phyloP scores from a whole-genome alignment of 2,888 invertebrate genomes.

The Pilophorus perplexus region DNA sequence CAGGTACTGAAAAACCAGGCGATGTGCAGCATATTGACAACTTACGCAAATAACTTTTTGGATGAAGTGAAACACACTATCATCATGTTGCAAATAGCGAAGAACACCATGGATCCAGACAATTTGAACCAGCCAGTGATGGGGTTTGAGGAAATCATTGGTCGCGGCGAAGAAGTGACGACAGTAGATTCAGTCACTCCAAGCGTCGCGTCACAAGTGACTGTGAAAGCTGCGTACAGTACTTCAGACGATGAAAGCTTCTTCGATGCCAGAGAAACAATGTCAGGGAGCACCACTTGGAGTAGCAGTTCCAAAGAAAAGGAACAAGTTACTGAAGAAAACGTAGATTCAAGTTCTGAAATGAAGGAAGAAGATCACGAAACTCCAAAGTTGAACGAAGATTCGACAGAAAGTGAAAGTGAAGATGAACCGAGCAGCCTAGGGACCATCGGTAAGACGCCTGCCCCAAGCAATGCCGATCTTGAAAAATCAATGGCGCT shows the following conservation, averaged over 20 bases:
- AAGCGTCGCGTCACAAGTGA: slow-evolving; percentile 55
- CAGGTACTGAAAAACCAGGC: slow-evolving; percentile 63
- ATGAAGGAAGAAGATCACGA: neutral
- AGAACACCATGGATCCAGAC: slow-evolving; percentile 52
- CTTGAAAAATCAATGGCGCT: neutral
- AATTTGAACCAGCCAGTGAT: neutral
- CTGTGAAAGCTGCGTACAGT: slow-evolving; percentile 89
- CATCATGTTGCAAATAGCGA: slow-evolving; percentile 95
- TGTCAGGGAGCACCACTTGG: neutral
- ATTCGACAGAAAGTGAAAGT: neutral
- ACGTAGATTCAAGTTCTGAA: neutral
- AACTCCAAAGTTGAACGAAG: neutral
- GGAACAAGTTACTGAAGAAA: no score
- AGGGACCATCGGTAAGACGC: neutral
- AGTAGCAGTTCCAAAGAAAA: neutral
- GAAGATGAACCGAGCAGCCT: neutral
- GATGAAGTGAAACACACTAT: slow-evolving; percentile 98
- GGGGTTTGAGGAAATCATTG: neutral
- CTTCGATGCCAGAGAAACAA: slow-evolving; percentile 75
- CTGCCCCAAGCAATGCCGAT: neutral
- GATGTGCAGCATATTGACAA: slow-evolving; percentile 68
- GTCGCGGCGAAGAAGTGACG: neutral
- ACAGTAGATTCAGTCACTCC: neutral
- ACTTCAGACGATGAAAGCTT: slow-evolving; percentile 96
- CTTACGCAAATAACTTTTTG: slow-evolving; percentile 68